phyloP scores from a whole-genome alignment of 1,140 invertebrate genomes.

The Eumeta japonica region DNA sequence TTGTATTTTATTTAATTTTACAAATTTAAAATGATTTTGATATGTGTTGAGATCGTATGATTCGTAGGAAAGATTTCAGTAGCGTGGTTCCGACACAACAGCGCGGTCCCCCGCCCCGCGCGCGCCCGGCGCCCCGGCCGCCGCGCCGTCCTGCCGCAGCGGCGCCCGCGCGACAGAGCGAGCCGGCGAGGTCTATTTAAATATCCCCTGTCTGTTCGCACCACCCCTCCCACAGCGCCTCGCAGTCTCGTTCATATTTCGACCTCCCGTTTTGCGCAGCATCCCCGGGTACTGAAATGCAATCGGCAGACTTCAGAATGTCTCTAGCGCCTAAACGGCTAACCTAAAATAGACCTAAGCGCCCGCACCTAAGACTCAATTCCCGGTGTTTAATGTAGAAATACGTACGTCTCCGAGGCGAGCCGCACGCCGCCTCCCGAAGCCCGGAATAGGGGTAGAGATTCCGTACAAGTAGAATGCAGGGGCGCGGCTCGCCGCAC shows the following conservation, averaged over 20 bases:
- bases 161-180: slow-evolving; percentile 18
- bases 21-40: no score
- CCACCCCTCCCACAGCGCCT: slow-evolving; percentile 50
- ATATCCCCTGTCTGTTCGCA: slow-evolving; percentile 51
- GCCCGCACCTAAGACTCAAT: slow-evolving; percentile 8
- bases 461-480: slow-evolving; percentile 56
- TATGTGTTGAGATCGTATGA: no score
- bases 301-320: slow-evolving; percentile 37
- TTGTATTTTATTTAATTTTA: no score
- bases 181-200: slow-evolving; percentile 50
- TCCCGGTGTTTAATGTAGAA: slow-evolving; percentile 21
- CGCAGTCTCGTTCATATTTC: slow-evolving; percentile 59
- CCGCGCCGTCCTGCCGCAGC: slow-evolving; percentile 13
- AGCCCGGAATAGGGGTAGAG: slow-evolving; percentile 56
- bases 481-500: slow-evolving; percentile 57
- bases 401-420: no score
- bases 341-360: slow-evolving; percentile 17
- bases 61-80: no score
- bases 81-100: slow-evolving; percentile 34
- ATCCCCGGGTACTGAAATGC: slow-evolving; percentile 54
- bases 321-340: slow-evolving; percentile 11
- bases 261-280: slow-evolving; percentile 57
- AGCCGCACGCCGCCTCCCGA: slow-evolving; percentile 32
- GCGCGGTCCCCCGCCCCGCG: slow-evolving; percentile 10
- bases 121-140: slow-evolving; percentile 16